phyloP scores from a whole-genome alignment of 2,888 invertebrate species.

The Eugnorisma glareosa region DNA sequence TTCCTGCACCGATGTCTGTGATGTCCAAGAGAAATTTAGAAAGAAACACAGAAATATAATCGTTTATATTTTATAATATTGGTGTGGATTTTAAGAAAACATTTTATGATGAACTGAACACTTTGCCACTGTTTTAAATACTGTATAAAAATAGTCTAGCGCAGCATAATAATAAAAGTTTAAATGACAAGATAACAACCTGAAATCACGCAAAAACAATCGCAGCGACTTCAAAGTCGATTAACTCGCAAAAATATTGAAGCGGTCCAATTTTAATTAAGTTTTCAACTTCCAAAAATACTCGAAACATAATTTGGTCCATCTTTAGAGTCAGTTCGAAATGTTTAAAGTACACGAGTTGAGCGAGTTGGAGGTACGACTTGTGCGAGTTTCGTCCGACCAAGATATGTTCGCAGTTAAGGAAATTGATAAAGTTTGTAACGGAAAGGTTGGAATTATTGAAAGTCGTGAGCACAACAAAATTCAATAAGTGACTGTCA shows the following conservation, averaged over 20 bases:
- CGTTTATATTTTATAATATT: neutral
- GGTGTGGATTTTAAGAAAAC: neutral
- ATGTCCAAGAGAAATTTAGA: no score
- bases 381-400: slow-evolving; percentile 70
- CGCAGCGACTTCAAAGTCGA: slow-evolving; percentile 39
- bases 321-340: slow-evolving; percentile 47
- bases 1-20: no score
- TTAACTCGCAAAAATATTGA: slow-evolving; percentile 47
- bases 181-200: slow-evolving; percentile 32
- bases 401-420: slow-evolving; percentile 83
- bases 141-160: neutral
- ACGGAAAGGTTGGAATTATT: slow-evolving; percentile 86
- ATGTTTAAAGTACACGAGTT: slow-evolving; percentile 56
- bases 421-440: slow-evolving; percentile 90
- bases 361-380: slow-evolving; percentile 29
- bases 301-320: slow-evolving; percentile 55
- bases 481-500: slow-evolving; percentile 90
- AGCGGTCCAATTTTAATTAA: slow-evolving; percentile 51
- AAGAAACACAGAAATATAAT: no score
- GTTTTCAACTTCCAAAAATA: slow-evolving; percentile 56
- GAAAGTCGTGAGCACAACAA: slow-evolving; percentile 89
- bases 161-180: slow-evolving; percentile 20
- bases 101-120: neutral
- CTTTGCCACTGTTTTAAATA: neutral
- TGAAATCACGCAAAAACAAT: slow-evolving; percentile 31